These are phyloP conservation scores for Eudyptes chrysolophus DNA, from an alignment of 2,113 vertebrate species.

Conservation along the genomic window DNA sequence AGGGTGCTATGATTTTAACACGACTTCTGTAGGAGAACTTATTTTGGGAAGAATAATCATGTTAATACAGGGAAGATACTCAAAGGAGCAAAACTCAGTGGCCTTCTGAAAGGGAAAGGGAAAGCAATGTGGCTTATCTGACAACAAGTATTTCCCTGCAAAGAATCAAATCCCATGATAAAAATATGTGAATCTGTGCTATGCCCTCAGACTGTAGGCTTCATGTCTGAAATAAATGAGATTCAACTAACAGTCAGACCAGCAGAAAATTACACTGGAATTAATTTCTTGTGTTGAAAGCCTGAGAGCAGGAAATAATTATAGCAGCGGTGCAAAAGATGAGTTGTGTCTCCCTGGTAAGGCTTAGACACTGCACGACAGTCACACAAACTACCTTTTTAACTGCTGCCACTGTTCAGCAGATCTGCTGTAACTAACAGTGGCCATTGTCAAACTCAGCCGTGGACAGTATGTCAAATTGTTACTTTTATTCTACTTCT, in stretches of 20 bases:
- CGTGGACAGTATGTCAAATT: neutral
- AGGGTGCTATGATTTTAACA: neutral
- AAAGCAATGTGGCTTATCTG: neutral
- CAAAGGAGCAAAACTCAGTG: neutral
- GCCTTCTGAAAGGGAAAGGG: neutral
- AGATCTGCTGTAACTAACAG: neutral
- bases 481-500: neutral
- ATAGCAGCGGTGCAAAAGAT: neutral
- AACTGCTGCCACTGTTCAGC: neutral
- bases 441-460: neutral
- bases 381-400: neutral
- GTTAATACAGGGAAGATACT: neutral
- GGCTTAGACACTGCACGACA: neutral
- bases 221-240: neutral
- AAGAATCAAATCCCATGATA: neutral
- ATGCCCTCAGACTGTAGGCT: neutral
- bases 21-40: neutral
- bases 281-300: neutral
- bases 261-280: neutral
- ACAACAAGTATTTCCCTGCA: neutral
- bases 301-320: neutral
- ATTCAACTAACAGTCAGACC: neutral
- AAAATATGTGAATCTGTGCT: neutral
- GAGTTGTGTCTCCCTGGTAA: neutral
- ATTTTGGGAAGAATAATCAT: neutral